Evolutionary conservation across 2,888 invertebrate genomes (phyloP).

Genomic region (Caenorhabditis becei): DNA sequence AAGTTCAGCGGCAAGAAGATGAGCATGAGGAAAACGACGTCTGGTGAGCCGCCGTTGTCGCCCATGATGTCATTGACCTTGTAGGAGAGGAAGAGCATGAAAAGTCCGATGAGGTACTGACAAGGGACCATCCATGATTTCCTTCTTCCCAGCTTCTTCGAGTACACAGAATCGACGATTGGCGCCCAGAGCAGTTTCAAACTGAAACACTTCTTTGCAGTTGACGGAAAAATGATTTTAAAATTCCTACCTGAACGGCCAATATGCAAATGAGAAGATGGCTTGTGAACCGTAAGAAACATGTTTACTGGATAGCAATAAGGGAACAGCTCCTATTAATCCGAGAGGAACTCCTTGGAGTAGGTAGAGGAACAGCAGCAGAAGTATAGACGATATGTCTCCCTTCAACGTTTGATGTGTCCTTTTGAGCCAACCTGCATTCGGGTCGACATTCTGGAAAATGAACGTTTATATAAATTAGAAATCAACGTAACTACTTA

Average conservation of each 20-base stretch:
- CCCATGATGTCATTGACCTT: conserved; percentile 81
- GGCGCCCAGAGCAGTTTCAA: conserved; percentile 98
- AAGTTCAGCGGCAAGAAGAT: conserved; percentile 95
- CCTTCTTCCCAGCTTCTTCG: conserved; percentile 87
- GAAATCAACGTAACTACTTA: too few species aligned
- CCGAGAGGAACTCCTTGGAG: conserved; percentile 93
- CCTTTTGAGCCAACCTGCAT: conserved; percentile 73
- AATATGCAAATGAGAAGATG: conserved; percentile 83
- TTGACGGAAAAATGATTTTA: conserved; percentile 75
- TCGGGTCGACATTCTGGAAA: conserved; percentile 73
- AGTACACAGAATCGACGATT: conserved; percentile 94
- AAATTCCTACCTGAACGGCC: conserved; percentile 89
- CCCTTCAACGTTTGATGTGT: conserved; percentile 76
- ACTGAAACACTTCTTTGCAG: conserved; percentile 83
- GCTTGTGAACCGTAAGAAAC: conserved; percentile 95
- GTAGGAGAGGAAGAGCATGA: conserved; percentile 91
- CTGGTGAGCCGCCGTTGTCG: conserved; percentile 83
- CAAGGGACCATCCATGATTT: conserved; percentile 88
- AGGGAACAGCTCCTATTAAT: conserved; percentile 93
- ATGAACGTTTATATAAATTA: not conserved
- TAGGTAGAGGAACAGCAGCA: conserved; percentile 93
- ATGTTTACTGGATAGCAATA: conserved; percentile 93
- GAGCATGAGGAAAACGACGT: conserved; percentile 88
- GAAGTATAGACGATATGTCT: conserved; percentile 81
- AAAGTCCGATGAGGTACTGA: conserved; percentile 84